Conservation (phyloP, 2,888 invertebrate genomes). For the Ganaspis brasiliensis region DNA sequence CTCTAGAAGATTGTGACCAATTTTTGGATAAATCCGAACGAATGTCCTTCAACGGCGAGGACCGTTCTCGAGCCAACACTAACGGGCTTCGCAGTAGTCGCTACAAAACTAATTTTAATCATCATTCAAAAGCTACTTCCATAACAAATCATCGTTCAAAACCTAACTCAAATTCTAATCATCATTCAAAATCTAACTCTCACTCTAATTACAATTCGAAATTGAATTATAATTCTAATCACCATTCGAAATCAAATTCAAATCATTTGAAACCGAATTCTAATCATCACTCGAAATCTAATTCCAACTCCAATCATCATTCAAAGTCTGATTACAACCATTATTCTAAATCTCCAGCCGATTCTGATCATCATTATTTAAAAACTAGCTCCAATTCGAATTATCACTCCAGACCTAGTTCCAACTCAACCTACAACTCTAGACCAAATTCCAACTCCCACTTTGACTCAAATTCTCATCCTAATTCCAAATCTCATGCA, state of each 20-base stretch:
- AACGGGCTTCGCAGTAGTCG: slow-evolving; percentile 47
- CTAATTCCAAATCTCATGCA: neutral
- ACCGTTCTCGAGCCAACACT: slow-evolving; percentile 33
- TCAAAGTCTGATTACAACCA: neutral
- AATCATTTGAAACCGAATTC: slow-evolving; percentile 26
- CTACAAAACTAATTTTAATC: slow-evolving; percentile 57
- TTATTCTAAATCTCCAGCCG: slow-evolving; percentile 42
- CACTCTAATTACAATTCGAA: neutral
- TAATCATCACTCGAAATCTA: slow-evolving; percentile 34
- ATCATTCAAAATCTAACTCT: neutral
- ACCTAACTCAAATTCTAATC: neutral
- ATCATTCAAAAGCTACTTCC: slow-evolving; percentile 53
- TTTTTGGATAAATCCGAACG: slow-evolving; percentile 68
- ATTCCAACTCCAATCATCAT: slow-evolving; percentile 24
- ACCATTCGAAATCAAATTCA: slow-evolving; percentile 20
- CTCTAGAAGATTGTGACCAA: slow-evolving; percentile 53
- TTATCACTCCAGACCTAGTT: slow-evolving; percentile 14
- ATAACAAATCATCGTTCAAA: slow-evolving; percentile 39
- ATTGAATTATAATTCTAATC: neutral
- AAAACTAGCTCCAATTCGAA: neutral
- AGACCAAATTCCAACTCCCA: slow-evolving; percentile 11
- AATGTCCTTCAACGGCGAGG: slow-evolving; percentile 58
- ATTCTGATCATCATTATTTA: slow-evolving; percentile 53
- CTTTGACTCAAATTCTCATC: slow-evolving; percentile 9
- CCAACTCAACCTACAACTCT: neutral